These are phyloP conservation scores for Zoanthus solanderi DNA, from an alignment of 92 coral and sea anemone genomes.

Conservation along the genomic window DNA sequence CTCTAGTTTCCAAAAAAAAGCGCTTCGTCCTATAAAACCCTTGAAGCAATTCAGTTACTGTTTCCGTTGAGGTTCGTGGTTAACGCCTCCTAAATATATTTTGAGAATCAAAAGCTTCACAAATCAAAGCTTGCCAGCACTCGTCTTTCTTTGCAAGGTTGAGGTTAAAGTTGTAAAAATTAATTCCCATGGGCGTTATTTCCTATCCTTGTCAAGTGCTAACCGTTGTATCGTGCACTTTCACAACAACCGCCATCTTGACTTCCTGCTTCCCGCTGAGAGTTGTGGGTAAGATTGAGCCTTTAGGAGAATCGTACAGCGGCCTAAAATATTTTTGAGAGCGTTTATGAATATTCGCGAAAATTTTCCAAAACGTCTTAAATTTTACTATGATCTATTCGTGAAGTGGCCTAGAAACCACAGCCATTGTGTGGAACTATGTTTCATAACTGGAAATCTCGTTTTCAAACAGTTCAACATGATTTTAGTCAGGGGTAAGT, in stretches of 20 bases:
- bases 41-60: not conserved
- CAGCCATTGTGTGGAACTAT: slow-evolving; percentile 24
- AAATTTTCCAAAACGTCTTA: not conserved
- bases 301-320: slow-evolving; percentile 20
- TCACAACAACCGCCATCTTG: slow-evolving; percentile 40
- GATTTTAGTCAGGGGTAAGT: slow-evolving; percentile 95
- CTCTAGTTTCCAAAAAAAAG: not conserved
- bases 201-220: not conserved
- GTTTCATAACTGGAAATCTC: slow-evolving; percentile 92
- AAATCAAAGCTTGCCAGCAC: not conserved
- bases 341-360: not conserved
- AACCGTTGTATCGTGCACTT: not conserved
- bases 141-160: not conserved
- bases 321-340: not conserved
- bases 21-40: not conserved
- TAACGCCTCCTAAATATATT: slow-evolving; percentile 24
- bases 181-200: not conserved
- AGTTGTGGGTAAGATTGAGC: slow-evolving; percentile 33
- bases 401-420: not conserved
- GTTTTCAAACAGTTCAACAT: slow-evolving; percentile 90
- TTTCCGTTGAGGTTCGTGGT: not conserved
- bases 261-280: slow-evolving; percentile 29
- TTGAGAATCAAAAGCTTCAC: not conserved
- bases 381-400: not conserved
- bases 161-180: not conserved